These are phyloP conservation scores for Troides oblongomaculatus DNA, from an alignment of 2,888 invertebrate genomes.

Conservation along the genomic window DNA sequence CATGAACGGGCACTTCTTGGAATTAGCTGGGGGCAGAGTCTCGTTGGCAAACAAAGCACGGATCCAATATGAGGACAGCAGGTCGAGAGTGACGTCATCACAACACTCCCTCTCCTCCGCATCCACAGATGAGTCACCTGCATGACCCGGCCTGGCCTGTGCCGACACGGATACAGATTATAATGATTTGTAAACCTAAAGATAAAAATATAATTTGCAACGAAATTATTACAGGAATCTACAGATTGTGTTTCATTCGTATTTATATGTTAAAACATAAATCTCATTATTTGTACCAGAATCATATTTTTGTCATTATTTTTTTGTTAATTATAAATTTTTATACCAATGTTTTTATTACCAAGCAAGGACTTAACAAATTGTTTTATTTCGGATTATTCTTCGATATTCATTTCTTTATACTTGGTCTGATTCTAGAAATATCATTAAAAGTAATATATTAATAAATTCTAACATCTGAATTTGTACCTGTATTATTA, in stretches of 20 bases:
- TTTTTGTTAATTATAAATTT: too few species aligned
- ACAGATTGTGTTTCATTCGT: background rate
- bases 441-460: too few species aligned
- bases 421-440: too few species aligned
- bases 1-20: conserved; percentile 47
- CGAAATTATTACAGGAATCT: background rate
- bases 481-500: background rate
- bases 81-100: conserved; percentile 45
- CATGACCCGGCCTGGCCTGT: conserved; percentile 24
- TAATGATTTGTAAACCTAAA: conserved; percentile 16
- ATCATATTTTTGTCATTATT: background rate
- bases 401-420: too few species aligned
- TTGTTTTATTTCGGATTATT: too few species aligned
- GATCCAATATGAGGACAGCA: conserved; percentile 40
- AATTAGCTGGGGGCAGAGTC: conserved; percentile 41
- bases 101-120: conserved; percentile 30
- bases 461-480: too few species aligned
- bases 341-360: too few species aligned
- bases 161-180: conserved; percentile 23
- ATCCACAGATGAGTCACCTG: conserved; percentile 34
- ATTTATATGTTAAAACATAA: background rate
- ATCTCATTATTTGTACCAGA: background rate
- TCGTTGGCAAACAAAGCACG: conserved; percentile 38
- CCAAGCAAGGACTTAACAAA: too few species aligned
- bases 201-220: background rate